Evolutionary conservation across 2,113 vertebrate genomes (phyloP), one percentile per base, ranked within the genome.

Genomic region (Nipponia nippon): DNA sequence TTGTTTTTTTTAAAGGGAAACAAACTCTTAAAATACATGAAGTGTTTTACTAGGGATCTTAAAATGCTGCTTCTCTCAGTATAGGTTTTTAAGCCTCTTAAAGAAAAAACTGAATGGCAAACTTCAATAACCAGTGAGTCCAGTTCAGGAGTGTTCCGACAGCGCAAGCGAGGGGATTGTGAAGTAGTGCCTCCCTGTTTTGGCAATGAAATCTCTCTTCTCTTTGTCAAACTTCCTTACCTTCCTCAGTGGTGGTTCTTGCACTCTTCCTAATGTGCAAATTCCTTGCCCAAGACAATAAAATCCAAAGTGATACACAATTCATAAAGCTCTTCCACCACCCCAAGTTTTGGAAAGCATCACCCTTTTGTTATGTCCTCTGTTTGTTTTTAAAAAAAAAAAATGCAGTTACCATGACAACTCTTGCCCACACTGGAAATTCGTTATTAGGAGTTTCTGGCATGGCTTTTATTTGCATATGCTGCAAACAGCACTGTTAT

Each of bases 331-430:
- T 61, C 10, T 5, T 47, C 15, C 3, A 7, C 29, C 32, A 77
- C 36, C 26, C 25, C 25, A 87, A 40, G 25, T 86, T 93, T 76
- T 82, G 75, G 71, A 94, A 92, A 80, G 46, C 40, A 73, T 65
- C 75, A 56, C 32, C 36, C 59, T 95, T 77, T 94, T 85, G 63
- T 88, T 81, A 75, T 65, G n/a, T 62, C 52, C 67, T 88, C n/a
- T 79, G 8, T 26, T 89, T 79, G 29, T 4, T 53, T 70, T 44
- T 18, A 6, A 42, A 71, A 83, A 94, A 75, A 77, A 87, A 62
- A 38, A 38, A 89, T 71, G 50, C 12, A 7, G 93, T 98, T 95
- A 92, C 94, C 91, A 85, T 95, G 92, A 88, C 90, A 90, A 89
- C 55, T 34, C 53, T 77, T 90, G 77, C 77, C 66, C 69, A 89